Evolutionary conservation across 2,888 invertebrate species (phyloP), one percentile per base, ranked within the genome.

Genomic region (Craniophora ligustri): DNA sequence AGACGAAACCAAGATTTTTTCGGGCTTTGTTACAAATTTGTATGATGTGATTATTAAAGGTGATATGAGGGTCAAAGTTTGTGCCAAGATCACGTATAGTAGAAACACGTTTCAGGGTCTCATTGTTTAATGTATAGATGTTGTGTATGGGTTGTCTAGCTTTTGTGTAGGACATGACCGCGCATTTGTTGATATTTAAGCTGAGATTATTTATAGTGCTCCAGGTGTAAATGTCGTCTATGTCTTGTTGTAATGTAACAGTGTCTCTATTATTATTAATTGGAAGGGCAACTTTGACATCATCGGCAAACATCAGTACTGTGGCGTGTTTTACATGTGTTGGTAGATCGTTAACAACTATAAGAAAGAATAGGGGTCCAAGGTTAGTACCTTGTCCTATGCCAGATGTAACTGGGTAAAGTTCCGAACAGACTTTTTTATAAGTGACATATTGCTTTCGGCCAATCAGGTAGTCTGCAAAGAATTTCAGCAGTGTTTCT

Each of bases 361-460:
- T 38, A 14, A 38, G 15, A 26, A 38, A 38, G 8, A 23, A 21
- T 4, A 38, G 14, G 6, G 31, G 47, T 7, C 47, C 23, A 4
- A 23, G 14, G 26, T 23, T 47, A 51, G n/a, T 38, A n/a, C 38
- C 31, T 6, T 51, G 38, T 3, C 10, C n/a, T 21, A 51, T 32
- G 5, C 31, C 14, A 11, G 23, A 46, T 18, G 6, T 11, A 8
- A 32, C 2, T 0, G 14, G 11, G 11, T 32, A 48, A 8, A 2
- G 5, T 13, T 47, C 32, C 0, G 18, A 32, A 7, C 26, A 10
- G 3, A 3, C 11, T 15, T 11, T 13, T 26, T 26, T 7, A 14
- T 32, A 23, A 6, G n/a, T 16, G 1, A 31, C 13, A 13, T 23
- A 31, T 46, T 51, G 18, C 19, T 28, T 34, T 2, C 19, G 15